Base-by-base conservation (phyloP, 2,888 invertebrate genomes). In the Aphrophora alni region DNA sequence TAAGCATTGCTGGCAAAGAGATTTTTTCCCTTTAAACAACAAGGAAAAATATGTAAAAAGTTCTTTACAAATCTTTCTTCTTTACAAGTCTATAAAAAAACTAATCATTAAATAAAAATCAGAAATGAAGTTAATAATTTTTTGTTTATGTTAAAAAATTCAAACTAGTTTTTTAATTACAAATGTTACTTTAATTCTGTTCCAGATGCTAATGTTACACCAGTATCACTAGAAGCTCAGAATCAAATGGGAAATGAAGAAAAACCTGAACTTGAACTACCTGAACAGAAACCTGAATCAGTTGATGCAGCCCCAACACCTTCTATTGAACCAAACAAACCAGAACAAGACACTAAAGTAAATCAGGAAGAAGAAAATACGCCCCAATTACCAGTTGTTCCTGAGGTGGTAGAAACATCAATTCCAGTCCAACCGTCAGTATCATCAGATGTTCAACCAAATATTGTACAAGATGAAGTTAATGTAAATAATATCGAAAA, bases 231-330 rank as follows among this genome's bases (percentile, higher is more conserved):
- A 17, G 81, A 72, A 38, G 21, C 84, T 24, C 84, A 84, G 27
- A 75, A 83, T 51, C 78, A 85, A 7, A 72, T 82, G 2, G 82
- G 74, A 44, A 76, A 17, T 26, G 79, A 74, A 69, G 83, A 82
- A n/a, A 75, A 82, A 38, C 75, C 83, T 28, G 27, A 69, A 78
- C 76, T n/a, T 14, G 73, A 85, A 72, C 51, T 82, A 71, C 27
- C 75, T 72, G 82, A 84, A 21, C 77, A 82, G 26, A 76, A 80
- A 83, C 70, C 80, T 78, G 59, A 81, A 26, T 12, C 8, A 26
- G 28, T 7, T 33, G 26, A 68, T 14, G 26, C 4, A 0, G 25
- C 21, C 17, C 12, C 24, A 38, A 27, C 21, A 72, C 12, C 5
- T n/a, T 28, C 38, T 38, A 0, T 38, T 17, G 28, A 80, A 33